Evolutionary conservation across 2,888 invertebrate genomes (phyloP), one percentile per base, ranked within the genome.

Genomic region (Penaeus monodon): DNA sequence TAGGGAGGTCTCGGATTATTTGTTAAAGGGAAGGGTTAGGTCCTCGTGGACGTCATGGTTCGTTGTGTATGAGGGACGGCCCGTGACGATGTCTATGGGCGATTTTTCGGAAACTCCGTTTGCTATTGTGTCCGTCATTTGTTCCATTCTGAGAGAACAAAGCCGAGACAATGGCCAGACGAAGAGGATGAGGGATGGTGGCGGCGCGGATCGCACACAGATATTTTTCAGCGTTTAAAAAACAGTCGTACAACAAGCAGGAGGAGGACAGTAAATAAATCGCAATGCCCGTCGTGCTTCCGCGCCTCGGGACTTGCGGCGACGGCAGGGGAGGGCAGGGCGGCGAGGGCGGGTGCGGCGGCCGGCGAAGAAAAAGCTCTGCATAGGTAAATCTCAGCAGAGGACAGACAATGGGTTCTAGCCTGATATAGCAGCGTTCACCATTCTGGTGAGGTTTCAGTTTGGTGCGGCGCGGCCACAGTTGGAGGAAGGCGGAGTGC

Each of bases 81-180:
- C n/a, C 22, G 27, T 57, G 57, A 79, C 57, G 57, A 79, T 63
- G 57, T 63, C 49, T 79, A 79, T 79, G 79, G 79, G 79, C 14
- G 79, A 79, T 79, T 79, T 79, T 78, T 49, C 33, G 74, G 33
- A n/a, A 29, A 70, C 49, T 70, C 44, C 66, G 84, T 78, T 33
- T 78, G 33, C 68, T 78, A 27, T 84, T 84, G 84, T 84, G 78
- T 65, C 64, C 78, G 33, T 84, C 84, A 84, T 84, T 84, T 84
- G 84, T 84, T 84, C 84, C 84, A 84, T 84, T 84, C 84, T 57
- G 68, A 66, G 66, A 84, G 84, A 84, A 84, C 84, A 84, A 84
- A 68, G 84, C 66, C 68, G 57, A 79, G 84, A 84, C 78, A 84
- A 84, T 84, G 33, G 84, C 68, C 68, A 70, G 44, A 29, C 33